phyloP scores from a whole-genome alignment of 2,113 vertebrate species.

The Semnornis frantzii region DNA sequence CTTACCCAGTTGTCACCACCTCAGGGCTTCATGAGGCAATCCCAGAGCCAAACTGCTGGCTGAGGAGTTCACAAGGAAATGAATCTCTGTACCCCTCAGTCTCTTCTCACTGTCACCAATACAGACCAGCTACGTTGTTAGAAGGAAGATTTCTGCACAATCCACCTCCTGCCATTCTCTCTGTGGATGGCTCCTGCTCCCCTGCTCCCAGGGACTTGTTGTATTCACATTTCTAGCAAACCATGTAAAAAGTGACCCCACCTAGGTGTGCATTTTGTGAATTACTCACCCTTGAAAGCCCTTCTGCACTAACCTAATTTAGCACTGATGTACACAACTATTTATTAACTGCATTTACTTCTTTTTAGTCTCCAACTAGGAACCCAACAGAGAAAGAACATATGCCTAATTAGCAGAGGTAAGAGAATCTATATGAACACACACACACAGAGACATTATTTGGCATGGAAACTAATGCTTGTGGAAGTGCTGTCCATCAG shows the following conservation, averaged over 20 bases:
- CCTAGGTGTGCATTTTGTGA: not conserved
- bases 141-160: not conserved
- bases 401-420: constrained; percentile 51
- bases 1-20: not conserved
- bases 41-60: not conserved
- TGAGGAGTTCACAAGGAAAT: not conserved
- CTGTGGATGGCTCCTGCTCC: not conserved
- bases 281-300: not conserved
- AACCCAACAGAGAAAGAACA: constrained; percentile 34
- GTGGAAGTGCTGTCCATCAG: not conserved
- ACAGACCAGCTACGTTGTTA: not conserved
- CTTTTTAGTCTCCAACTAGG: constrained; percentile 44
- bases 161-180: not conserved
- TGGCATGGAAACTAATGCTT: not conserved
- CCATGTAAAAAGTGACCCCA: not conserved
- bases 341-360: not conserved
- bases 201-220: not conserved
- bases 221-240: not conserved
- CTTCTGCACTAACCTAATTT: not conserved
- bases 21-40: not conserved
- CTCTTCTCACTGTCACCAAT: not conserved
- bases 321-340: not conserved
- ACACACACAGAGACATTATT: not conserved
- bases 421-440: not conserved
- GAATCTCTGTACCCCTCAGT: not conserved